Percentiles rank a stretch among this genome's conserved stretches.
Evolutionary conservation across 2,888 invertebrate genomes (phyloP).

Genomic region (Protula sp.): DNA sequence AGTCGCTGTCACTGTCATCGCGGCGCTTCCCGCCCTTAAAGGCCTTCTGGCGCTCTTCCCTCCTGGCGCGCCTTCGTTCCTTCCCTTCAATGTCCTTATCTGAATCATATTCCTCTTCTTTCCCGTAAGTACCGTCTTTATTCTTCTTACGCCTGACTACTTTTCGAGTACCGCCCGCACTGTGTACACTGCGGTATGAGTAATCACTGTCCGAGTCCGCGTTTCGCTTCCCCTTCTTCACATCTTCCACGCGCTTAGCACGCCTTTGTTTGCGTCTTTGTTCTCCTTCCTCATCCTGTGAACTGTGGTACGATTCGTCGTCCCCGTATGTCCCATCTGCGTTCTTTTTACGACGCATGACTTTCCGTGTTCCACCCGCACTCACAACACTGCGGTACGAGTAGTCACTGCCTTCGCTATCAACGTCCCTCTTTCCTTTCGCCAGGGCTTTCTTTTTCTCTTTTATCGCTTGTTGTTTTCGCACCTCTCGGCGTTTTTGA

Average conservation of each 20-base stretch:
- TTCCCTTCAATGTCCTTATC: constrained; percentile 15
- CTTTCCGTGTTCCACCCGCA: constrained; percentile 48
- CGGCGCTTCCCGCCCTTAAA: constrained; percentile 41
- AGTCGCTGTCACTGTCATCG: constrained; percentile 45
- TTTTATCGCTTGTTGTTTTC: constrained; percentile 24
- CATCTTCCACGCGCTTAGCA: constrained; percentile 33
- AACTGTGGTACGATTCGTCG: constrained; percentile 47
- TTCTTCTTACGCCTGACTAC: constrained; percentile 38
- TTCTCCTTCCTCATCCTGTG: constrained; percentile 42
- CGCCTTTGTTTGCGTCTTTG: constrained; percentile 40
- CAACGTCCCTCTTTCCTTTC: constrained; percentile 30
- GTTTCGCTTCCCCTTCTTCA: constrained; percentile 28
- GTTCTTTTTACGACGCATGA: constrained; percentile 36
- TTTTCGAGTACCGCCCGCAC: constrained; percentile 48
- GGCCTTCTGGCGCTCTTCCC: constrained; percentile 27
- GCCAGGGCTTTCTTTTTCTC: constrained; percentile 27
- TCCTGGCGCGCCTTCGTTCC: constrained; percentile 22
- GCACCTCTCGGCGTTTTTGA: constrained; percentile 38
- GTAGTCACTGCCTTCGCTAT: constrained; percentile 48
- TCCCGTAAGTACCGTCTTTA: constrained; percentile 45
- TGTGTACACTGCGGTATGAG: constrained; percentile 44
- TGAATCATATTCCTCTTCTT: constrained; percentile 47
- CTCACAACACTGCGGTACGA: constrained; percentile 46
- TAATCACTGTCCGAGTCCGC: constrained; percentile 46
- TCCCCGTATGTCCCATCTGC: constrained; percentile 45